Conservation (phyloP, 2,888 invertebrate genomes). For the Thymelicus lineola region DNA sequence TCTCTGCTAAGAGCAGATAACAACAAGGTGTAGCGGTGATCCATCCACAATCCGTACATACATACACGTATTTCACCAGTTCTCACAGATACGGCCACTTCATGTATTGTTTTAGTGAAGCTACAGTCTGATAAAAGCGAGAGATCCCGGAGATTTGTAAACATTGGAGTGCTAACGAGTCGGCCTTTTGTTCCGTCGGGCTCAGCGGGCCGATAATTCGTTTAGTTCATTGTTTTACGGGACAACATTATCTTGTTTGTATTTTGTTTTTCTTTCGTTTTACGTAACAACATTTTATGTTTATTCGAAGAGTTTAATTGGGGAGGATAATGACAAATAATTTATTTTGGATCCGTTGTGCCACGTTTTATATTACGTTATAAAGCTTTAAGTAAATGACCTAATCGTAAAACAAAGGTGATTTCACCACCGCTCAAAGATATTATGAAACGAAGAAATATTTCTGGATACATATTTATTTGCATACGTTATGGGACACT, state of each 20-base stretch:
- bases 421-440: too few species aligned
- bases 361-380: too few species aligned
- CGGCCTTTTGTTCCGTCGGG: slow-evolving; percentile 11
- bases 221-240: slow-evolving; percentile 24
- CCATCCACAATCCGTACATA: background rate
- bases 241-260: slow-evolving; percentile 17
- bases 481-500: too few species aligned
- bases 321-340: background rate
- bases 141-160: slow-evolving; percentile 20
- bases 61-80: background rate
- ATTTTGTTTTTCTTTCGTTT: slow-evolving; percentile 5
- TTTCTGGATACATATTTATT: too few species aligned
- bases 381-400: too few species aligned
- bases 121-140: slow-evolving; percentile 1
- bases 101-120: slow-evolving; percentile 10
- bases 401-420: too few species aligned
- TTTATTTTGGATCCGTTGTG: too few species aligned
- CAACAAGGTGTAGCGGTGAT: background rate
- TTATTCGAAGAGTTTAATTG: background rate
- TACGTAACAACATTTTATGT: slow-evolving; percentile 1
- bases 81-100: background rate
- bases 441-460: too few species aligned
- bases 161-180: slow-evolving; percentile 22
- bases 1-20: background rate
- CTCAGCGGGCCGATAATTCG: slow-evolving; percentile 21